These are phyloP conservation scores for Gallinago paraguaiae DNA, from an alignment of 2,113 vertebrate species.

Conservation along the genomic window DNA sequence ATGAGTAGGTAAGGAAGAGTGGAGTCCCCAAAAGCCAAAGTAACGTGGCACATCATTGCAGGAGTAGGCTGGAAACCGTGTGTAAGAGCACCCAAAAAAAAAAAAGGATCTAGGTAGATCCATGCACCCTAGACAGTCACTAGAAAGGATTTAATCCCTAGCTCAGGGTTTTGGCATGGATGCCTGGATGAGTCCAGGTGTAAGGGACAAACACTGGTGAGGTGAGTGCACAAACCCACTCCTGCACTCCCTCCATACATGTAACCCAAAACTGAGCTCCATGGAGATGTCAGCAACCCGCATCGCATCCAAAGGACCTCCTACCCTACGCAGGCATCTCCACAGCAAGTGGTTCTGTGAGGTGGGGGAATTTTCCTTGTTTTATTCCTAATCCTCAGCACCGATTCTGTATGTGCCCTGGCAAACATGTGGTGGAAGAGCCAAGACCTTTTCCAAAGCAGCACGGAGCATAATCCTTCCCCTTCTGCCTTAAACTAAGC, in stretches of 20 bases:
- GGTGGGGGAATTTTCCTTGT: not conserved
- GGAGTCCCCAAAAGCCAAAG: not conserved
- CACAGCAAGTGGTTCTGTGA: not conserved
- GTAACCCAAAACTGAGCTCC: not conserved
- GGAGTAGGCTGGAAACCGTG: not conserved
- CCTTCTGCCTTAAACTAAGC: slow-evolving; percentile 16
- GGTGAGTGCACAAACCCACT: not conserved
- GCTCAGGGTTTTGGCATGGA: not conserved
- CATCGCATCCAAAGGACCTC: not conserved
- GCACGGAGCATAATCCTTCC: not conserved
- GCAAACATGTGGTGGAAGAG: not conserved
- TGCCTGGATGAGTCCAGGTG: not conserved
- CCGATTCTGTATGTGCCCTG: not conserved
- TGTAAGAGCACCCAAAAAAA: not conserved
- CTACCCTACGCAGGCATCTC: rapidly evolving
- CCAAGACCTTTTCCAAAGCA: not conserved
- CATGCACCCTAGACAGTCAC: not conserved
- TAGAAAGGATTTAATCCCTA: not conserved
- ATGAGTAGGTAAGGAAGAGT: not conserved
- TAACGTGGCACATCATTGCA: not conserved
- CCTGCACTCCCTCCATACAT: not conserved
- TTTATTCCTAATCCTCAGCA: not conserved
- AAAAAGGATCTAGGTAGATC: not conserved
- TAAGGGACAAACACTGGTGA: not conserved
- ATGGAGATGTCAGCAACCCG: not conserved